phyloP scores from a whole-genome alignment of 2,113 vertebrate species.

The Larimichthys crocea region DNA sequence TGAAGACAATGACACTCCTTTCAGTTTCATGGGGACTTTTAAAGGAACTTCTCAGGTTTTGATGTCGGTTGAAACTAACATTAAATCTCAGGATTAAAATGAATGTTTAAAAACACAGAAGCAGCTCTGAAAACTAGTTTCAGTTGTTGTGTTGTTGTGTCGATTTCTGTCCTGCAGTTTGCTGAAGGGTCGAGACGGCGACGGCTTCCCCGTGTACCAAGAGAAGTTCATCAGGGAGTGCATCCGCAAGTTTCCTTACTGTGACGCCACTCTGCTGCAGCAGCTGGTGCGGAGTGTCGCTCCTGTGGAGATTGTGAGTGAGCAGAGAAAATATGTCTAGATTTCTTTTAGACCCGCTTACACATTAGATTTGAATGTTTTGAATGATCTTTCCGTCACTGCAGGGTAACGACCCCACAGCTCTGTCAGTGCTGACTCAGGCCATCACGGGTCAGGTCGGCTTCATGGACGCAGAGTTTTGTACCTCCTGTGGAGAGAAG shows the following conservation, averaged over 20 bases:
- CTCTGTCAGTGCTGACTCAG: conserved; percentile 96
- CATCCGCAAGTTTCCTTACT: conserved; percentile 96
- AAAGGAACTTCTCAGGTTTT: no score
- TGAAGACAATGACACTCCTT: no score
- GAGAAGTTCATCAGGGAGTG: conserved; percentile 96
- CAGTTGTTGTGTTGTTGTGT: no score
- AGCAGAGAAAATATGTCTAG: no score
- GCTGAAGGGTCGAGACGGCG: conserved; percentile 91
- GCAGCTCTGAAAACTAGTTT: neutral
- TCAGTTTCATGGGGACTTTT: no score
- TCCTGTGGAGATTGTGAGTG: conserved; percentile 96
- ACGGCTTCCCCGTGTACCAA: conserved; percentile 93
- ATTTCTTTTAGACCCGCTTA: no score
- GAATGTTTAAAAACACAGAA: no score
- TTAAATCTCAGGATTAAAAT: no score
- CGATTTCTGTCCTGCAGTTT: conserved; percentile 80
- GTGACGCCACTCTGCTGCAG: conserved; percentile 95
- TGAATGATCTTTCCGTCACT: neutral
- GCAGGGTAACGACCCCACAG: conserved; percentile 95
- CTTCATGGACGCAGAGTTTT: conserved; percentile 97
- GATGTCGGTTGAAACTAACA: neutral
- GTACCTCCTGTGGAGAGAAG: conserved; percentile 95
- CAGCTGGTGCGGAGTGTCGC: conserved; percentile 97
- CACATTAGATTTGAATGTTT: no score
- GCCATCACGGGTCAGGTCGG: conserved; percentile 98